Conservation (phyloP, 1,140 invertebrate species). For the Scylla paramamosain region DNA sequence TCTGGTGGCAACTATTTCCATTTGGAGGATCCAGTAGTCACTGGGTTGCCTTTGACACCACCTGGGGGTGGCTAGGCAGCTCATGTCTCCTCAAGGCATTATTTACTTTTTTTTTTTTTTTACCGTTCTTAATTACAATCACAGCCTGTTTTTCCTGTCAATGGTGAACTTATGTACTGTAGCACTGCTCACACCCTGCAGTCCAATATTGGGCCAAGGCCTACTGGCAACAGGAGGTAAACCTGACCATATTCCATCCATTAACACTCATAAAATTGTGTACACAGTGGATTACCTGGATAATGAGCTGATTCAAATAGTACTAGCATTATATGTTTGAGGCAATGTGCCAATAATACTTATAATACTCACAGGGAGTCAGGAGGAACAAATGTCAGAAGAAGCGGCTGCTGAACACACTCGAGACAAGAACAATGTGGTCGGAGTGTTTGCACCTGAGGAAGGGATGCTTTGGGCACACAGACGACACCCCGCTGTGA, state of each 20-base stretch:
- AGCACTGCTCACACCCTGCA: background rate
- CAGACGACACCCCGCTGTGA: background rate
- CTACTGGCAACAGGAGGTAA: background rate
- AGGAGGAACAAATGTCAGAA: background rate
- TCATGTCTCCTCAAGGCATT: background rate
- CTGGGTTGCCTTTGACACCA: background rate
- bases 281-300: background rate
- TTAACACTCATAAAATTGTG: background rate
- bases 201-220: background rate
- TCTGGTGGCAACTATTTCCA: background rate
- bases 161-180: conserved; percentile 4
- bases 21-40: background rate
- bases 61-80: background rate
- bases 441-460: background rate
- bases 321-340: conserved; percentile 24
- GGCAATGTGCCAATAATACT: background rate
- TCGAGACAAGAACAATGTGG: background rate
- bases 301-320: background rate
- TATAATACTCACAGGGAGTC: background rate
- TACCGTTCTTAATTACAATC: conserved; percentile 15
- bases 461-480: background rate
- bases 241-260: background rate
- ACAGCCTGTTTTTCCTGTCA: conserved; percentile 8
- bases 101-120: background rate
- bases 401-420: background rate